A percentile compares a stretch with the other conserved stretches of the same genome.
Evolutionary conservation across 2,113 vertebrate species (phyloP).

Genomic region (Cavia porcellus): DNA sequence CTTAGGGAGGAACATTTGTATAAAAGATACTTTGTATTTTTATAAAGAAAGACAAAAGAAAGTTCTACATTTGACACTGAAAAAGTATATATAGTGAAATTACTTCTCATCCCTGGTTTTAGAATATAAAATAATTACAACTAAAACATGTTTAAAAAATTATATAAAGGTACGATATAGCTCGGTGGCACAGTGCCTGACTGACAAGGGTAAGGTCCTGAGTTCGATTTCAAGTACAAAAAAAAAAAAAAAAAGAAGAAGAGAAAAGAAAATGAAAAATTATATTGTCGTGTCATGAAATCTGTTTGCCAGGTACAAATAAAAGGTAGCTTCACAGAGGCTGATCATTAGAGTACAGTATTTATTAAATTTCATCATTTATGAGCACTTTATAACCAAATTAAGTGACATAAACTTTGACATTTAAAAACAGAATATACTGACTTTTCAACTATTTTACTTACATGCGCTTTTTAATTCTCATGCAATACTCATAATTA

Average conservation of each 20-base stretch:
- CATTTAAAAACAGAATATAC: constrained; percentile 82
- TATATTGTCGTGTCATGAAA: neutral
- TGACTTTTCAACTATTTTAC: constrained; percentile 79
- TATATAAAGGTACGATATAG: neutral
- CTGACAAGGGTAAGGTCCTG: no score
- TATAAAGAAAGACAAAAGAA: neutral
- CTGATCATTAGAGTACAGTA: constrained; percentile 71
- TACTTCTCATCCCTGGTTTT: neutral
- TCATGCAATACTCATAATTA: constrained; percentile 85
- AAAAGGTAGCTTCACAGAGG: constrained; percentile 75
- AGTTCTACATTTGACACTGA: neutral
- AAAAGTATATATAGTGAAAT: constrained; percentile 24
- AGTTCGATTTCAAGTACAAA: no score
- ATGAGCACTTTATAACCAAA: constrained; percentile 83
- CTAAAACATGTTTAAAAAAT: neutral
- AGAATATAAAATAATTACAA: constrained; percentile 45
- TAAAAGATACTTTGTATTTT: constrained; percentile 7
- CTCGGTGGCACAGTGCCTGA: no score
- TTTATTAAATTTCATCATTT: constrained; percentile 88
- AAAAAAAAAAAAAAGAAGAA: no score
- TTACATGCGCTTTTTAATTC: constrained; percentile 77
- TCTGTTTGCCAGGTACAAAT: constrained; percentile 7
- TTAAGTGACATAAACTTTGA: constrained; percentile 83
- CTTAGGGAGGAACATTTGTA: constrained; percentile 13
- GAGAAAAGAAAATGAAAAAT: neutral